Evolutionary conservation across 2,797 vertebrate species (phyloP).

Genomic region (Scolopax bukidnonensis): DNA sequence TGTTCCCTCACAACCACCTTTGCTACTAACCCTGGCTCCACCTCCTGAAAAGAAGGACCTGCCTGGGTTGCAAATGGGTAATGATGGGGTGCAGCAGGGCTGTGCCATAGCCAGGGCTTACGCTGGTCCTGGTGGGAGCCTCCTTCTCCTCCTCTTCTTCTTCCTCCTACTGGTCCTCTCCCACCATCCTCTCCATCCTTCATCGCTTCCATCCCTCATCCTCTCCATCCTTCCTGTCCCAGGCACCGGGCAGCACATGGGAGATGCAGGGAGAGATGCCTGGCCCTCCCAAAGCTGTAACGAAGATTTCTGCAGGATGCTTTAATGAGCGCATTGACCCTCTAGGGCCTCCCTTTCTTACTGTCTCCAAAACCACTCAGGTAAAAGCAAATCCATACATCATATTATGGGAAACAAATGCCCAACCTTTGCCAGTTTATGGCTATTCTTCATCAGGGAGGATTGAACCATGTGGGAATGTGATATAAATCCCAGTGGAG

Average conservation of each 20-base stretch:
- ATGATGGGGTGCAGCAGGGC: not conserved
- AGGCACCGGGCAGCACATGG: not conserved
- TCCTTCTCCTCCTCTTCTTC: not conserved
- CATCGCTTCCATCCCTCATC: not conserved
- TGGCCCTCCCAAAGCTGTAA: not conserved
- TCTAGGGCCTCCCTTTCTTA: not conserved
- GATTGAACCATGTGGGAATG: not conserved
- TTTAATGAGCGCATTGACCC: accelerated
- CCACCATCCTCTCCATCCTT: no score
- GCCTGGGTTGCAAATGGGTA: not conserved
- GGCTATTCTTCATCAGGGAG: not conserved
- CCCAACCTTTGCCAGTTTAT: not conserved
- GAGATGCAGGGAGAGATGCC: not conserved
- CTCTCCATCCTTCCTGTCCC: not conserved
- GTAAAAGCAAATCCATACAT: not conserved
- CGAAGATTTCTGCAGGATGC: not conserved
- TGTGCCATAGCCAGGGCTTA: not conserved
- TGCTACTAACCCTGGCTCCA: not conserved
- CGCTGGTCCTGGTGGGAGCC: accelerated
- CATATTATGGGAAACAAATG: not conserved
- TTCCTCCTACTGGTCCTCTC: not conserved
- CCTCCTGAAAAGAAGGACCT: not conserved
- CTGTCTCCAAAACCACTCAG: not conserved
- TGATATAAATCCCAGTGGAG: not conserved
- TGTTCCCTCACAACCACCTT: not conserved